Evolutionary conservation across 2,113 vertebrate genomes (phyloP), one percentile per base, ranked within the genome.

Genomic region (Hippocampus guttulatus): DNA sequence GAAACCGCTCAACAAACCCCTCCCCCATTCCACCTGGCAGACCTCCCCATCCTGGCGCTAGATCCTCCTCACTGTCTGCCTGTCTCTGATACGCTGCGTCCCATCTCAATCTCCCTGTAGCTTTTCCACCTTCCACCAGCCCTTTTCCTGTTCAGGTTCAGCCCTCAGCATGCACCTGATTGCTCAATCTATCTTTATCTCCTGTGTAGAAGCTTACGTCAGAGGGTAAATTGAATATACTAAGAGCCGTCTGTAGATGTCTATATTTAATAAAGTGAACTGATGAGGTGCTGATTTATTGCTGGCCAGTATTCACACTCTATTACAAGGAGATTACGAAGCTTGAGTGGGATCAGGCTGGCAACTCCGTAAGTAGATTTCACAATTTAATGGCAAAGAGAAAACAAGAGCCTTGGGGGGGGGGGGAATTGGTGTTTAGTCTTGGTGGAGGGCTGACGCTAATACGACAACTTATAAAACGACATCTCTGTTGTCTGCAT

Each of bases 201-300:
- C 75, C 79, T 23, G 82, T 86, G 88, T 84, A 88, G 89, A 90
- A 89, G 86, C 89, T 90, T 88, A 89, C 88, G 86, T 92, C 92
- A 93, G 89, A 89, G 81, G 78, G 87, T 91, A 91, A 92, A 93
- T 92, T 93, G 92, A 93, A 93, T 92, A 92, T 92, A 93, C 91
- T 90, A 91, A 90, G 88, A 91, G 89, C 91, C 93, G 92, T 92
- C 91, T 92, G 91, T 92, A 91, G 91, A 90, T 92, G 90, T 92
- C 90, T 92, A 92, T 93, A 92, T 92, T 92, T 92, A 92, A 93
- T 92, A 91, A 92, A 92, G 90, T 90, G 85, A 85, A 80, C 89
- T 93, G 92, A 93, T 91, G 91, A 93, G 90, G 87, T 90, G 89
- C 89, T 92, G 92, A 93, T 93, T 92, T 93, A 93, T 92, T 84